A percentile compares a stretch with the other conserved stretches of the same genome.
These are phyloP conservation scores for Ellobius talpinus DNA, from an alignment of 2,113 vertebrate species.

Conservation along the genomic window DNA sequence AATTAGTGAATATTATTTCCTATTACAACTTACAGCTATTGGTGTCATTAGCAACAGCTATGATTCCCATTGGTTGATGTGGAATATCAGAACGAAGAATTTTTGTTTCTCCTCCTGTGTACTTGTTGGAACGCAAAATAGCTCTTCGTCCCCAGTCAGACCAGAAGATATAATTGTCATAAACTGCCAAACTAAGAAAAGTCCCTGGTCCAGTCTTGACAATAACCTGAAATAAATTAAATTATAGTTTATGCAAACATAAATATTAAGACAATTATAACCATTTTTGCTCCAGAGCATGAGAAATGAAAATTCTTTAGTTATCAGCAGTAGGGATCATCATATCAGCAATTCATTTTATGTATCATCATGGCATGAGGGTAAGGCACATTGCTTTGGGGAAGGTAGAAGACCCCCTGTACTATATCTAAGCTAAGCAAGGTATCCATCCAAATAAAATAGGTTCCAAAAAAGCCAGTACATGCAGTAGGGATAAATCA, in stretches of 20 bases:
- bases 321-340: not conserved
- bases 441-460: too few relatives aligned
- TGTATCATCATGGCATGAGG: not conserved
- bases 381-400: too few relatives aligned
- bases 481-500: too few relatives aligned
- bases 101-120: constrained; percentile 96
- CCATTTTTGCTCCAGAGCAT: not conserved
- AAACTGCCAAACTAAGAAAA: constrained; percentile 96
- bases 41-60: constrained; percentile 96
- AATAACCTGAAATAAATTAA: constrained; percentile 90
- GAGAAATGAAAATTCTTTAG: not conserved
- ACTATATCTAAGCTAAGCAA: too few relatives aligned
- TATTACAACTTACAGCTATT: constrained; percentile 94
- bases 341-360: not conserved
- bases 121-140: constrained; percentile 96
- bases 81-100: constrained; percentile 96
- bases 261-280: not conserved
- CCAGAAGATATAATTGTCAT: constrained; percentile 98
- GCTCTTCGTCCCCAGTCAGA: constrained; percentile 96
- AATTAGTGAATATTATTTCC: not conserved
- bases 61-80: constrained; percentile 98
- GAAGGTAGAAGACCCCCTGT: too few relatives aligned
- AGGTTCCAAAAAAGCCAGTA: too few relatives aligned
- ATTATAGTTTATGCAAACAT: not conserved
- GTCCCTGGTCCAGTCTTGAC: constrained; percentile 96